A percentile compares a stretch with the other conserved stretches of the same genome.
These are phyloP conservation scores for Epicauta chinensis DNA, from an alignment of 1,140 invertebrate genomes.

Conservation along the genomic window DNA sequence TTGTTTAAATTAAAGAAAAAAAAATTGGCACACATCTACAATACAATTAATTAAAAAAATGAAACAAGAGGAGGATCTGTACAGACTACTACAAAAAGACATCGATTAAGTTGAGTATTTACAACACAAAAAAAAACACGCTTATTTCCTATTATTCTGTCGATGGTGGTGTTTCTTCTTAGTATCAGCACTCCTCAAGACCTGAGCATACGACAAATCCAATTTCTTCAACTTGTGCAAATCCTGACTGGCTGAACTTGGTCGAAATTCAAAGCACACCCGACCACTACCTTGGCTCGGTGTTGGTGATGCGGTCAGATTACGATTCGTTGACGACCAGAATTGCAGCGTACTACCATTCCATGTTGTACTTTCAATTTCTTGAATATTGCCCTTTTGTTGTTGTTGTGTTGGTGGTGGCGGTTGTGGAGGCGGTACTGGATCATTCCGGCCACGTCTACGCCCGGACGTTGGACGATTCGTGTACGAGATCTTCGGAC, in stretches of 20 bases:
- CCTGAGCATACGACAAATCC: constrained; percentile 68
- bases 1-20: too few species aligned
- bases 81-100: too few species aligned
- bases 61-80: too few species aligned
- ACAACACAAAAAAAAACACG: too few species aligned
- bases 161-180: too few species aligned
- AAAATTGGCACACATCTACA: too few species aligned
- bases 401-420: not conserved
- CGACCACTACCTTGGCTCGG: constrained; percentile 46
- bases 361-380: constrained; percentile 44
- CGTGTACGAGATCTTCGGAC: constrained; percentile 50
- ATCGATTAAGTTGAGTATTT: too few species aligned
- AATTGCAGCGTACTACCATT: constrained; percentile 61
- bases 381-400: constrained; percentile 8
- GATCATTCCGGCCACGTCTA: constrained; percentile 27
- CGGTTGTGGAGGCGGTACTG: too few species aligned
- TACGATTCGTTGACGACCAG: constrained; percentile 50
- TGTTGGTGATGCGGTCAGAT: constrained; percentile 46
- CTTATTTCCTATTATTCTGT: too few species aligned
- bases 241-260: constrained; percentile 70
- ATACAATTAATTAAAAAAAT: too few species aligned
- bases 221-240: constrained; percentile 71
- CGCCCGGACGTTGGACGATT: constrained; percentile 51
- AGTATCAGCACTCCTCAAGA: too few species aligned
- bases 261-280: constrained; percentile 53